Evolutionary conservation across 2,113 vertebrate genomes (phyloP).

Genomic region (Calonectris borealis): DNA sequence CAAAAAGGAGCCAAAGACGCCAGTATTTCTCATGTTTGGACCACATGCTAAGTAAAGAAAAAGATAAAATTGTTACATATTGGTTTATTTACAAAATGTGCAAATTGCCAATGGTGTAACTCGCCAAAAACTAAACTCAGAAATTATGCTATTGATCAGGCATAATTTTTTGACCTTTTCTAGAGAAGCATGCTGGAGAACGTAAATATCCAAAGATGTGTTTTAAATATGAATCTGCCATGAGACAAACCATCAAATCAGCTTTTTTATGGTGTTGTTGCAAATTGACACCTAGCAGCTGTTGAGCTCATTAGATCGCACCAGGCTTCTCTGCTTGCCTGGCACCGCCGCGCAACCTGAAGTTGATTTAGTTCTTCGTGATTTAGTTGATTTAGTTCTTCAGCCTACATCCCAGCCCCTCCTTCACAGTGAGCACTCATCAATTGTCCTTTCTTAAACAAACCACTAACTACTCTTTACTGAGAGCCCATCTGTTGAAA

Average conservation of each 20-base stretch:
- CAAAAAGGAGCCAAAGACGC: neutral
- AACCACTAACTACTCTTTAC: neutral
- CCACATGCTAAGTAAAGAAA: neutral
- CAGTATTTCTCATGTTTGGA: neutral
- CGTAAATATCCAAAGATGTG: constrained; percentile 1
- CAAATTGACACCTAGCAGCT: constrained; percentile 41
- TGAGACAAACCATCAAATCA: constrained; percentile 15
- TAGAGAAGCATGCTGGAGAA: neutral
- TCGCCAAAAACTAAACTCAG: neutral
- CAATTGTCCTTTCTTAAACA: neutral
- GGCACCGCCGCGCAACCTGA: neutral
- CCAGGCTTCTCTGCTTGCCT: neutral
- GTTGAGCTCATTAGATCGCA: constrained; percentile 18
- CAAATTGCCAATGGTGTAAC: neutral
- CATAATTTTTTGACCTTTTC: neutral
- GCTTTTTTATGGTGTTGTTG: neutral
- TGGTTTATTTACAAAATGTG: neutral
- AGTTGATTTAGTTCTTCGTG: neutral
- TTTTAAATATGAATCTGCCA: neutral
- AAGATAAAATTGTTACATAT: neutral
- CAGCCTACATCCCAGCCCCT: neutral
- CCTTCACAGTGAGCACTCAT: neutral
- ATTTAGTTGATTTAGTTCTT: neutral
- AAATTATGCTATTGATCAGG: neutral
- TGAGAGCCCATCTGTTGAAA: neutral